Conservation (phyloP, 1,140 invertebrate species). For the Papilio polytes region DNA sequence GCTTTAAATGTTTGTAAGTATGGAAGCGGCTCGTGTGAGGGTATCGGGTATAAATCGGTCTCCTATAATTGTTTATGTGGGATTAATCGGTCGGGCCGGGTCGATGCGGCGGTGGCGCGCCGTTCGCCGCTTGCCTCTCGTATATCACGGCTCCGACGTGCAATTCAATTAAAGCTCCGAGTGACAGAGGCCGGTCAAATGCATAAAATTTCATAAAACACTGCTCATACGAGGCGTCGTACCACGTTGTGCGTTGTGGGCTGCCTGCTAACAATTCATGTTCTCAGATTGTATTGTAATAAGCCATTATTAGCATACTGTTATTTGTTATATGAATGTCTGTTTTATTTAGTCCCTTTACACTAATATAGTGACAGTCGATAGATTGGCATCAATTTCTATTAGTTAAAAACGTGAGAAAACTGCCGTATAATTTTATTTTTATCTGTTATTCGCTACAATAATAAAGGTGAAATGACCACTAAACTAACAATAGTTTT, state of each 20-base stretch:
- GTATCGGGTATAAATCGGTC: conserved; percentile 67
- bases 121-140: conserved; percentile 49
- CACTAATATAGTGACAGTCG: no score
- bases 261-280: conserved; percentile 48
- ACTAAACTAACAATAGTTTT: not conserved
- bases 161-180: conserved; percentile 75
- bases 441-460: not conserved
- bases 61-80: conserved; percentile 70
- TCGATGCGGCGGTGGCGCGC: conserved; percentile 54
- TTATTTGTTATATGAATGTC: not conserved
- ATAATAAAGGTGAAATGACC: not conserved
- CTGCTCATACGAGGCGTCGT: conserved; percentile 46
- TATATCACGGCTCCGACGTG: conserved; percentile 68
- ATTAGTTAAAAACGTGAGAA: no score
- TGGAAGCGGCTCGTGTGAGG: conserved; percentile 58
- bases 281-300: conserved; percentile 39
- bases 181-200: conserved; percentile 65
- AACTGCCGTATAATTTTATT: not conserved
- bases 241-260: conserved; percentile 46
- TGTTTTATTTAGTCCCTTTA: conserved; percentile 20
- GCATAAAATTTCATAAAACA: conserved; percentile 64
- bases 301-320: not conserved
- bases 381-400: no score
- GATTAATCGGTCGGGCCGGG: conserved; percentile 64
- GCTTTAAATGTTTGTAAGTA: conserved; percentile 61